phyloP scores from a whole-genome alignment of 1,140 invertebrate species.

The Eriosoma lanigerum region DNA sequence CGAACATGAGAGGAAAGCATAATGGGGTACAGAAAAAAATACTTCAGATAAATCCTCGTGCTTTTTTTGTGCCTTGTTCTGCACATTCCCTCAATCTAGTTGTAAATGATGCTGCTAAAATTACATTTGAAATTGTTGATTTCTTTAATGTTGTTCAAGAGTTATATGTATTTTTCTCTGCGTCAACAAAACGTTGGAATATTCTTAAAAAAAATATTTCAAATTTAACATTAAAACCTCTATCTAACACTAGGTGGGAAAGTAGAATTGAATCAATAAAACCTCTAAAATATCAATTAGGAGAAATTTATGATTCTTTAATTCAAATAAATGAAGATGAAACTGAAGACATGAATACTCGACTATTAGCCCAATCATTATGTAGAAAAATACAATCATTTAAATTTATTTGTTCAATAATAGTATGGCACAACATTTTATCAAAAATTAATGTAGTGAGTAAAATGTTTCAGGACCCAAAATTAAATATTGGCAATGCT shows the following conservation, averaged over 20 bases:
- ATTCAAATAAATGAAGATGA: conserved; percentile 11
- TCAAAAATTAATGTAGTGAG: conserved; percentile 7
- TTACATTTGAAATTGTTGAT: conserved; percentile 10
- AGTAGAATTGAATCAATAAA: conserved; percentile 11
- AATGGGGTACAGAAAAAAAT: conserved; percentile 52
- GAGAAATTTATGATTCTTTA: conserved; percentile 10
- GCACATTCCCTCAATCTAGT: background rate
- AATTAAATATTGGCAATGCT: no score
- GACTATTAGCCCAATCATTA: background rate
- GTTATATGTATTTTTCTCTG: no score
- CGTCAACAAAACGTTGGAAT: no score
- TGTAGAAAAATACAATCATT: conserved; percentile 9
- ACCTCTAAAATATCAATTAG: background rate
- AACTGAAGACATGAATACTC: background rate
- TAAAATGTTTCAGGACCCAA: background rate
- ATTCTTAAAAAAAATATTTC: no score
- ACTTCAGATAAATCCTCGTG: conserved; percentile 43
- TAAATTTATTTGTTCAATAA: conserved; percentile 14
- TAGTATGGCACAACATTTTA: conserved; percentile 10
- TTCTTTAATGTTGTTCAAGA: no score
- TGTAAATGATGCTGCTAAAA: background rate
- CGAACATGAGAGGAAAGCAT: conserved; percentile 54
- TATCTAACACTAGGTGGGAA: background rate
- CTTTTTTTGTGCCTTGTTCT: conserved; percentile 10
- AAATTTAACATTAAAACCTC: no score